Base-by-base conservation (phyloP, 2,888 invertebrate species). In the Orthosia gracilis region DNA sequence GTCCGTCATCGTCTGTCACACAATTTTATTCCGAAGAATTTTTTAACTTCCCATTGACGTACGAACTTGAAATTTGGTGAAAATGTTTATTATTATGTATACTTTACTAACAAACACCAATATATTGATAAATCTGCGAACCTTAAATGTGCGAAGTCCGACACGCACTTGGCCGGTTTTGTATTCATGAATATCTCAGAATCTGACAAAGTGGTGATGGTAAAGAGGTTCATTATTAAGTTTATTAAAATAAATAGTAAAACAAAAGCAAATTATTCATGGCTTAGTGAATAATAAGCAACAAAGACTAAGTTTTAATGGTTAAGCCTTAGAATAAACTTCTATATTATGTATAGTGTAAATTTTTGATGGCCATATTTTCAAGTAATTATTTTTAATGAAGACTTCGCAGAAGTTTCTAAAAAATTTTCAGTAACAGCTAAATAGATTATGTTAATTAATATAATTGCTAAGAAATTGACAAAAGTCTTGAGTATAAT, bases 321-420 rank as follows among this genome's bases (percentile, higher is more conserved):
- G 17, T 61, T n/a, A 64, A 52, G 12, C 45, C 58, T 58, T n/a
- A 17, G 50, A 52, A 61, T 18, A n/a, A 75, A 65, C 15, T 81
- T 81, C 52, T 21, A 47, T 31, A 40, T 18, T 47, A 40, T 15
- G 18, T 50, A n/a, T 18, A 47, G 23, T 62, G 55, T 75, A 81
- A 47, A 74, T 73, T 63, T 80, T 63, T 52, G 52, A 31, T 77
- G 17, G 9, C 26, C 40, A 76, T 4, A 31, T 55, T 75, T 65
- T 65, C n/a, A 23, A 76, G 31, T 74, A 47, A 81, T 77, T 82
- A 65, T 52, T 82, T 77, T 65, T 77, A 82, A 77, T 76, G 61
- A 77, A 75, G 50, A 50, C 61, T 47, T 50, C 4, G 65, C 5
- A 47, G 21, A 62, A 55, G 2, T 72, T 76, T 55, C 45, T 15